Percentiles rank a stretch among this genome's conserved stretches.
Conservation (phyloP, 2,113 vertebrate genomes). For the Eptesicus fuscus region DNA sequence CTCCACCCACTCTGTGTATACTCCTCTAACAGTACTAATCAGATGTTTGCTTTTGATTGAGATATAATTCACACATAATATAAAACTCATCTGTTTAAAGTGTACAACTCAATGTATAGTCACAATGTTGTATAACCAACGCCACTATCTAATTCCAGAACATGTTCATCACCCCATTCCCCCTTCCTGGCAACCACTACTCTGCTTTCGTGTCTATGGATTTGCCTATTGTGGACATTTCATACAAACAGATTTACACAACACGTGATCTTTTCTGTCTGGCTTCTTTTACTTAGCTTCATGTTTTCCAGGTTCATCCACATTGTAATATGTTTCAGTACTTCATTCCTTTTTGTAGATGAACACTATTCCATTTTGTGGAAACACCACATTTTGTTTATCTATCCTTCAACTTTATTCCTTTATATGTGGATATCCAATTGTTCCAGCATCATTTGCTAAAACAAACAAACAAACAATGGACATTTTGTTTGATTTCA, state of each 20-base stretch:
- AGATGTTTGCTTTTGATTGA: background rate
- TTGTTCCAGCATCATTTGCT: too few species aligned
- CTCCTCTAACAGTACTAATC: background rate
- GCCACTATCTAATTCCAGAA: background rate
- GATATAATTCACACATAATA: background rate
- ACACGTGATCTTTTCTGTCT: background rate
- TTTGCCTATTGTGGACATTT: background rate
- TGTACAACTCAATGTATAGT: background rate
- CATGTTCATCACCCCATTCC: background rate
- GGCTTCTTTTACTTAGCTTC: background rate
- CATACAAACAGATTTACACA: background rate
- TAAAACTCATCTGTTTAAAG: background rate
- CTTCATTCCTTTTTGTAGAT: background rate
- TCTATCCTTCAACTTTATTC: background rate
- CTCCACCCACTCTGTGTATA: background rate
- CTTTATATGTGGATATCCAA: too few species aligned
- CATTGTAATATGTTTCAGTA: background rate
- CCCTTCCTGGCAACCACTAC: background rate
- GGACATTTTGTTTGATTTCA: background rate
- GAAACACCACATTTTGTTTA: background rate
- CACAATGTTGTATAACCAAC: background rate
- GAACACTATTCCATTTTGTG: background rate
- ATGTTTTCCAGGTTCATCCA: background rate
- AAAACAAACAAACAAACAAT: background rate
- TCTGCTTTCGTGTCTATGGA: background rate